These are phyloP conservation scores for Drosophila hydei DNA, from an alignment of 1,140 invertebrate genomes.

Conservation along the genomic window DNA sequence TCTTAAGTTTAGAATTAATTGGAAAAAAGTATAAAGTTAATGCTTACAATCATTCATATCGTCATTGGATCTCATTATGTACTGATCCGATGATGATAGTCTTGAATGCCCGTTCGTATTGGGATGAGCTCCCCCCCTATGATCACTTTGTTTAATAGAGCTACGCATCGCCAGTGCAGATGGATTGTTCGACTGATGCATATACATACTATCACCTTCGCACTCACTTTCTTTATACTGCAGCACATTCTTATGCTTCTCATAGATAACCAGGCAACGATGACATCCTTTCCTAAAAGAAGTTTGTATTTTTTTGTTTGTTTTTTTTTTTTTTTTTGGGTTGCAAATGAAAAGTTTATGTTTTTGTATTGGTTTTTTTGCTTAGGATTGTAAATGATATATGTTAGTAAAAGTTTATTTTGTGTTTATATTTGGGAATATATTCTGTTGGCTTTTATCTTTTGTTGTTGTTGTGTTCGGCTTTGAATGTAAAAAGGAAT, in stretches of 20 bases:
- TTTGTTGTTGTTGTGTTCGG: conserved; percentile 5
- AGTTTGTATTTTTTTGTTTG: conserved; percentile 27
- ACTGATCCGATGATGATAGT: conserved; percentile 84
- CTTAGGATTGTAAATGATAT: conserved; percentile 34
- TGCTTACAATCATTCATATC: conserved; percentile 85
- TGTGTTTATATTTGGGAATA: background rate
- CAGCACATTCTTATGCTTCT: conserved; percentile 95
- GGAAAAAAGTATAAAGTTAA: conserved; percentile 76
- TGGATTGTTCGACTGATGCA: conserved; percentile 84
- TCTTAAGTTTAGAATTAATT: conserved; percentile 70
- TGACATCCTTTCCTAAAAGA: conserved; percentile 87
- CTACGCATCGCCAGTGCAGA: conserved; percentile 84
- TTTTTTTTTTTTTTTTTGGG: conserved; percentile 72
- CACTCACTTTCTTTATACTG: conserved; percentile 99
- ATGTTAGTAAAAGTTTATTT: conserved; percentile 22
- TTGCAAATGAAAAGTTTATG: conserved; percentile 75
- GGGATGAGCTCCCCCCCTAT: conserved; percentile 84
- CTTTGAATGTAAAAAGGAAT: conserved; percentile 9
- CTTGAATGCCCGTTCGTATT: conserved; percentile 84
- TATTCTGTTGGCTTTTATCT: background rate
- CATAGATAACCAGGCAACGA: conserved; percentile 95
- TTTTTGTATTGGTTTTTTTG: conserved; percentile 44
- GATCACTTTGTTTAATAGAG: conserved; percentile 84
- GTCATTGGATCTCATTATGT: conserved; percentile 84
- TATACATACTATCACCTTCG: conserved; percentile 84